Evolutionary conservation across 2,888 invertebrate genomes (phyloP), one percentile per base, ranked within the genome.

Genomic region (Zygaena filipendulae): DNA sequence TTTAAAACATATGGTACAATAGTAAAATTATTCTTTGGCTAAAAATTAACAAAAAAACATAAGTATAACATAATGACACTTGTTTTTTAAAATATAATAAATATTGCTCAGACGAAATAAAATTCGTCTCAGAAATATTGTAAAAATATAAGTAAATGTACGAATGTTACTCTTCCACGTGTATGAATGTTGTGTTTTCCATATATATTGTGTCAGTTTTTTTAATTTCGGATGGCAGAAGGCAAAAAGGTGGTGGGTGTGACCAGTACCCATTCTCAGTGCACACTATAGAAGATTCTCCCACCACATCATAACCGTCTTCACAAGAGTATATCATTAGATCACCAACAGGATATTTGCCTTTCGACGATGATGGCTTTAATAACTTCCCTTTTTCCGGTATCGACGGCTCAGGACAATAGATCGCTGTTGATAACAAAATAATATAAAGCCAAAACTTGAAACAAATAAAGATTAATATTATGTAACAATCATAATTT

Each of bases 241-340:
- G 46, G 84, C 94, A 94, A 58, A 89, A 87, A 25, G 94, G 94
- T 7, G 91, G 87, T 11, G 90, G 88, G 60, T 92, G 91, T 2
- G 92, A 92, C 94, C 93, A 94, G 54, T 87, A 88, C 24, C 92
- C 93, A 36, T 87, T 89, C 60, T 93, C 93, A 4, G 91, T 92
- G 71, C 94, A 94, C 23, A 92, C 90, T 43, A 91, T 88, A 37
- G 90, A 90, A 1, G 87, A 85, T 58, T 92, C 91, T 3, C 94
- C 94, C 13, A 86, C 52, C 4, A 70, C 52, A 13, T 62, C 52
- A 32, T 47, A 66, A 1, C 55, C 58, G 0, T 56, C 52, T 2
- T 54, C 43, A 31, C 77, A 77, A 21, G 88, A 84, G 67, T 91
- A 93, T 49, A 88, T 88, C 44, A 92, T 87, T 31, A 92, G 81